phyloP scores from a whole-genome alignment of 2,797 vertebrate species.

The Acanthurus lineatus region DNA sequence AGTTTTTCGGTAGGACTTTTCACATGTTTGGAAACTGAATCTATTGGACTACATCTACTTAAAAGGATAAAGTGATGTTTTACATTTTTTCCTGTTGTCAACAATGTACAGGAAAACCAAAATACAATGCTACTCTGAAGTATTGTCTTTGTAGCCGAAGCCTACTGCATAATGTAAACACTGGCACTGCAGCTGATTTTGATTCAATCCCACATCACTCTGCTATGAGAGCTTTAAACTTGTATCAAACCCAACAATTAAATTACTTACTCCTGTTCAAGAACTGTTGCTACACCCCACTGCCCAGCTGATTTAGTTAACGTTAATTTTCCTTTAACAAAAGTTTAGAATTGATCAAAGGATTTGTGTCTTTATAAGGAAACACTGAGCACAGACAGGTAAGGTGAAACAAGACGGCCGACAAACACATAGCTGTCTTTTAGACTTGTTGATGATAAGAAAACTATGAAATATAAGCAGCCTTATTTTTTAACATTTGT shows the following conservation, averaged over 20 bases:
- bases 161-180: neutral
- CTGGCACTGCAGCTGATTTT: neutral
- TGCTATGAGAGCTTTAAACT: neutral
- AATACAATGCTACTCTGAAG: neutral
- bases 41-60: slow-evolving; percentile 1
- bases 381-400: neutral
- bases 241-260: slow-evolving; percentile 1
- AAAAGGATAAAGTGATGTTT: neutral
- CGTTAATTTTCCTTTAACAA: too few species aligned
- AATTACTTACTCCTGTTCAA: neutral
- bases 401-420: neutral
- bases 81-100: neutral
- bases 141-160: neutral
- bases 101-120: neutral
- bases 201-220: neutral
- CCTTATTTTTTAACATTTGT: neutral
- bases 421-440: neutral
- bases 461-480: neutral
- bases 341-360: too few species aligned
- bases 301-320: too few species aligned
- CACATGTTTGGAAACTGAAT: slow-evolving; percentile 49
- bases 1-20: slow-evolving; percentile 52
- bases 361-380: neutral
- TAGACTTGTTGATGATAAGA: neutral
- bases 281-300: too few species aligned